Evolutionary conservation across 2,888 invertebrate genomes (phyloP), one percentile per base, ranked within the genome.

Genomic region (Cheiracanthium punctorium): DNA sequence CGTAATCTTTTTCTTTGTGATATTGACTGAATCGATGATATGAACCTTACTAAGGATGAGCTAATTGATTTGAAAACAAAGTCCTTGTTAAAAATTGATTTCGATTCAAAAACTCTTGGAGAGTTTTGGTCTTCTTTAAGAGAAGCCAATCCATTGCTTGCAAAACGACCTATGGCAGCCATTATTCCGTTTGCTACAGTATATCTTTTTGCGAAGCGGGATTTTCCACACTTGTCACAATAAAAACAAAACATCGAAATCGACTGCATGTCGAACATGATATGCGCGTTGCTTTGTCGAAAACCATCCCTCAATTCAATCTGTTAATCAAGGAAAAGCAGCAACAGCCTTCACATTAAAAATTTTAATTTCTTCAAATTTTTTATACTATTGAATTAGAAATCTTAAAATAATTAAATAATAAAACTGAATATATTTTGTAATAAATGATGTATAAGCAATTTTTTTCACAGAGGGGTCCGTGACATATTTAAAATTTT

Each of bases 261-360:
- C 58, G 74, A 74, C 74, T 74, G 74, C 64, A 75, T 74, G 58
- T 74, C 74, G 74, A 74, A 74, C 74, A 74, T 74, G 58, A 74
- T 74, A 74, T 74, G 72, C 72, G 72, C 72, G 72, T 72, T 72
- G 72, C 72, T 71, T 74, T 74, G 74, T 74, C 74, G 74, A 74
- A 74, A 74, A 74, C 65, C 67, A 76, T 67, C 76, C 76, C 76
- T 67, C 76, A 76, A 67, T 76, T 67, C 76, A 76, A 76, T 76
- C 67, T 76, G 67, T 76, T 76, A 76, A 76, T 76, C 67, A 76
- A 76, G 43, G 76, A 76, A 76, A 76, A 76, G 76, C 67, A 76
- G 76, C 76, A 67, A 67, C 75, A 75, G 64, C 75, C 37, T 75
- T 75, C 75, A 75, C 64, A 75, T 75, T 75, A 75, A 75, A 75